Conservation (phyloP, 2,113 vertebrate species). For the Phalacrocorax brasilianus region DNA sequence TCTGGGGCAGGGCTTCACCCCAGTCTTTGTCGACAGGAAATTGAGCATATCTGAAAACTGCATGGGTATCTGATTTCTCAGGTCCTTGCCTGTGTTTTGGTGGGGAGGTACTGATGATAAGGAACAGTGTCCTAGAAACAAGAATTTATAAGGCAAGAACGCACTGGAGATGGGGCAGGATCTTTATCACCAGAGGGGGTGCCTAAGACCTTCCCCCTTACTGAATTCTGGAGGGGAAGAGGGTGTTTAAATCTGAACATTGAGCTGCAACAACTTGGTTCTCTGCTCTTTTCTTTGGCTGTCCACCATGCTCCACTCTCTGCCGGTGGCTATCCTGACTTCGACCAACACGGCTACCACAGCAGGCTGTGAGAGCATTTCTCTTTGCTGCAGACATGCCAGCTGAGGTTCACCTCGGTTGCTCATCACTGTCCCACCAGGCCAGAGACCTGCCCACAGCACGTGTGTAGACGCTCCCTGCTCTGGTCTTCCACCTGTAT, state of each 20-base stretch:
- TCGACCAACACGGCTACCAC: accelerated
- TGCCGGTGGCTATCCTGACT: background rate
- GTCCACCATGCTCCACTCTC: accelerated
- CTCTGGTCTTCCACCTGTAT: accelerated
- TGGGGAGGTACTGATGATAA: background rate
- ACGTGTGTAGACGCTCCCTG: background rate
- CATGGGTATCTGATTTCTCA: background rate
- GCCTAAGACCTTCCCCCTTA: background rate
- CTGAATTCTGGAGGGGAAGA: background rate
- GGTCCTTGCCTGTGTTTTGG: background rate
- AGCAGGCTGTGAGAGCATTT: accelerated
- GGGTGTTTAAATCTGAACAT: background rate
- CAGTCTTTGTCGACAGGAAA: accelerated
- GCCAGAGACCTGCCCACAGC: background rate
- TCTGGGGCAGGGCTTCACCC: background rate
- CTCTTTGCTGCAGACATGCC: background rate
- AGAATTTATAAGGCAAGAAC: background rate
- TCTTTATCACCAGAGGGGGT: accelerated
- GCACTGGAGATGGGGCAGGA: background rate
- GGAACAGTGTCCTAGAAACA: background rate
- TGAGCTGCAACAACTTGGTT: background rate
- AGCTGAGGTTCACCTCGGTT: background rate
- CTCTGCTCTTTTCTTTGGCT: background rate
- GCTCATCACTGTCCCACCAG: background rate
- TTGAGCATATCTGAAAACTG: background rate